Evolutionary conservation across 2,113 vertebrate genomes (phyloP), one percentile per base, ranked within the genome.

Genomic region (Entelurus aequoreus): DNA sequence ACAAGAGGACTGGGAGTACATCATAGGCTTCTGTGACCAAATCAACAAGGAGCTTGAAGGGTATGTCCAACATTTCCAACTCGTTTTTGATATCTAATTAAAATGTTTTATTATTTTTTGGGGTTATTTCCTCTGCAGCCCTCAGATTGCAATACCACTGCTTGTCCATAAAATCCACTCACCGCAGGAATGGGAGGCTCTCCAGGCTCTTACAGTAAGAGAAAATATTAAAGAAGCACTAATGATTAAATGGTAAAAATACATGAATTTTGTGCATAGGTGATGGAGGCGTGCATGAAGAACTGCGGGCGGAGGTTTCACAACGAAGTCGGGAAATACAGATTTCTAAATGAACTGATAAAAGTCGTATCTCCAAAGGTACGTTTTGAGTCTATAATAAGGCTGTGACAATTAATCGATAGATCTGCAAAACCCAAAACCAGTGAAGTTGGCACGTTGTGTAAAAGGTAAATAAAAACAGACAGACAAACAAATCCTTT

Each of bases 1-100:
- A 60, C 94, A 98, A 68, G 97, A 99, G 74, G 97, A 99, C 84
- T 99, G 97, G 97, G 97, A 99, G 61, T 99, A 99, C 76, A 98
- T 99, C 62, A 98, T 99, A 0, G 94, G 96, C 72, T 99, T 99
- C 90, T 99, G 97, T 82, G 97, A 99, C 84, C 97, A 98, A 83
- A 93, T 99, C 90, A 98, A 98, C 88, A 98, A 94, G 79, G 97
- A 99, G 28, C 89, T 98, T 12, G 97, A 99, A 85, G 97, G 97
- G 97, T 99, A 74, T 6, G 19, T 73, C 5, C 37, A 84, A 75
- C 59, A 21, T 49, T 3, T 3, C 1, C 2, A 48, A 28, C 52
- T 8, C 6, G 12, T 54, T 16, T 16, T 8, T 10, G 19, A 59
- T 28, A 48, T 5, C 12, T 9, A n/a, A 46, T n/a, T 16, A 46